phyloP scores from a whole-genome alignment of 2,797 vertebrate species.

The Staurois parvus region DNA sequence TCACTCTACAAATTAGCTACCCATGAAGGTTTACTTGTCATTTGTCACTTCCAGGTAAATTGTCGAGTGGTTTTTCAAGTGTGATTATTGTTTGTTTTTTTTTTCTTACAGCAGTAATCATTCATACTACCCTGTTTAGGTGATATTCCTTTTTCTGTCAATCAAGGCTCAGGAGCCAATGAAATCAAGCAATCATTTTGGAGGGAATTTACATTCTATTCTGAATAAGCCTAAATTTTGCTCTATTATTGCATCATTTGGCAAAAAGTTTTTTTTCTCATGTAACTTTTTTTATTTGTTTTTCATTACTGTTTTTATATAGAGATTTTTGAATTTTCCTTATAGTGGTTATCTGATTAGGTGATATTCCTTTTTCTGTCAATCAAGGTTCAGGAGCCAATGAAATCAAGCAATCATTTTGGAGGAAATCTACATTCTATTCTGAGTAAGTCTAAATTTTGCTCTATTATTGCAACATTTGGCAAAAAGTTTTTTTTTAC shows the following conservation, averaged over 20 bases:
- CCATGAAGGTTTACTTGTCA: background rate
- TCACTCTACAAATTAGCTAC: background rate
- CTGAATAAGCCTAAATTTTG: no score
- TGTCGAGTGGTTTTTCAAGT: background rate
- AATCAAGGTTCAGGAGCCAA: background rate
- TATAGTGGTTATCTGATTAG: background rate
- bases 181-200: no score
- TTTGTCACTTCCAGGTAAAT: conserved; percentile 17
- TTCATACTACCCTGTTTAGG: background rate
- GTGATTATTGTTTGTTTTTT: background rate
- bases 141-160: background rate
- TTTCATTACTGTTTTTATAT: no score
- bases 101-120: no score
- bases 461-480: no score
- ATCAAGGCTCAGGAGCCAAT: background rate
- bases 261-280: no score
- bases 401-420: background rate
- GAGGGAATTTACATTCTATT: background rate
- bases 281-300: no score
- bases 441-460: background rate
- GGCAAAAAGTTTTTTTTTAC: no score
- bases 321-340: no score
- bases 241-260: no score
- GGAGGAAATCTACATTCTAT: background rate
- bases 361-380: background rate